phyloP scores from a whole-genome alignment of 2,113 vertebrate genomes.

The Microtus richardsoni region DNA sequence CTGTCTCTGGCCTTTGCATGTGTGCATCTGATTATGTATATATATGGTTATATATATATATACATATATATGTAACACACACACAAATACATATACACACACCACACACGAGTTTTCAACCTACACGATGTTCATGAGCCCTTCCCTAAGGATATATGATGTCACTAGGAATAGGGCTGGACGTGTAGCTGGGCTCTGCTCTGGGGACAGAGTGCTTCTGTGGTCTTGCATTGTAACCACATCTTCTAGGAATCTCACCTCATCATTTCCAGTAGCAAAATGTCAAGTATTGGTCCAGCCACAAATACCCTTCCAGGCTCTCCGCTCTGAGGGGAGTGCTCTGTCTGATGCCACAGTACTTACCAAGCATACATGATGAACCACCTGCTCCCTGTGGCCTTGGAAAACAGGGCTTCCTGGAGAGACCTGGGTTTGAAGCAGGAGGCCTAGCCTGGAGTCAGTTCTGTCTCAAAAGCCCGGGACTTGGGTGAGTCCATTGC shows the following conservation, averaged over 20 bases:
- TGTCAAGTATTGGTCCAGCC: not conserved
- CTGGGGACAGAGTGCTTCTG: rapidly evolving
- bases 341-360: rapidly evolving
- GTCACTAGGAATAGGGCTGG: not conserved
- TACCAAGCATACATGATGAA: not conserved
- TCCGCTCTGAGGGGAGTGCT: rapidly evolving
- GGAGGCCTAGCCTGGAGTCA: not conserved
- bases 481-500: not conserved
- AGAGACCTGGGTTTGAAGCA: not conserved
- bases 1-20: not conserved
- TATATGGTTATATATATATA: not conserved
- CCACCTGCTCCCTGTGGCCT: not conserved
- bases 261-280: conserved; percentile 28
- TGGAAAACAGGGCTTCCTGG: not conserved
- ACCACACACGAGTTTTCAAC: not conserved
- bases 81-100: not conserved
- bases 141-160: rapidly evolving
- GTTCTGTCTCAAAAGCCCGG: not conserved
- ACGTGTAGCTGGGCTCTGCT: not conserved
- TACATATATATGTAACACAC: not conserved
- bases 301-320: not conserved
- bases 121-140: not conserved
- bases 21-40: not conserved
- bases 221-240: not conserved
- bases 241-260: not conserved